Conservation (phyloP, 2,888 invertebrate species). For the Cantharis flavilabris region DNA sequence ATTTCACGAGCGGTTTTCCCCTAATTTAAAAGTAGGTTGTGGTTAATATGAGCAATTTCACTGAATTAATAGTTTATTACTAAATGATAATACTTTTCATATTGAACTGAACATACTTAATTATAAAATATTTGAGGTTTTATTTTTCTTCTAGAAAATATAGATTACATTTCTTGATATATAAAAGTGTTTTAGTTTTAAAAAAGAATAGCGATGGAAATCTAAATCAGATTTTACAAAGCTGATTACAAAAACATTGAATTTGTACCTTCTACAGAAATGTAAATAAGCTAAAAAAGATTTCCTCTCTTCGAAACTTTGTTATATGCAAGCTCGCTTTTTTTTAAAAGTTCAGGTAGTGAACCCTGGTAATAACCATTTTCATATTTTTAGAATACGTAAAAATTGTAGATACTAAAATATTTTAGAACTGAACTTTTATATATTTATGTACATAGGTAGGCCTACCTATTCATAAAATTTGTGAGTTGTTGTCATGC, state of each 20-base stretch:
- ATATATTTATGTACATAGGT: no score
- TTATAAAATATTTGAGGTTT: no score
- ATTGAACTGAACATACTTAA: no score
- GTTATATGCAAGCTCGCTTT: not conserved
- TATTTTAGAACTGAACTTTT: no score
- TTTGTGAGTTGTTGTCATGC: no score
- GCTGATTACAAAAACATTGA: not conserved
- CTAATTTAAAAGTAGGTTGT: no score
- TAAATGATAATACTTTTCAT: no score
- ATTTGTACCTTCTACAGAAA: not conserved
- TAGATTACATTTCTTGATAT: not conserved
- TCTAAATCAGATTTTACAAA: not conserved
- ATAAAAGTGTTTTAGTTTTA: not conserved
- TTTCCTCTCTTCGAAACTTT: not conserved
- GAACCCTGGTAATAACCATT: not conserved
- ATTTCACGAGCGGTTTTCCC: no score
- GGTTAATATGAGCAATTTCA: no score
- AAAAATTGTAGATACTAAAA: no score
- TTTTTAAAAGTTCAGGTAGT: not conserved
- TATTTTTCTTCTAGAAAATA: not conserved
- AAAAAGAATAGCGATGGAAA: not conserved
- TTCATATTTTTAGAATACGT: not conserved
- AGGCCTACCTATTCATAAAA: no score
- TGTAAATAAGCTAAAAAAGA: not conserved
- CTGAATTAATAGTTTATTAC: no score